Base-by-base conservation (phyloP, 1,140 invertebrate genomes). In the Atta texana region DNA sequence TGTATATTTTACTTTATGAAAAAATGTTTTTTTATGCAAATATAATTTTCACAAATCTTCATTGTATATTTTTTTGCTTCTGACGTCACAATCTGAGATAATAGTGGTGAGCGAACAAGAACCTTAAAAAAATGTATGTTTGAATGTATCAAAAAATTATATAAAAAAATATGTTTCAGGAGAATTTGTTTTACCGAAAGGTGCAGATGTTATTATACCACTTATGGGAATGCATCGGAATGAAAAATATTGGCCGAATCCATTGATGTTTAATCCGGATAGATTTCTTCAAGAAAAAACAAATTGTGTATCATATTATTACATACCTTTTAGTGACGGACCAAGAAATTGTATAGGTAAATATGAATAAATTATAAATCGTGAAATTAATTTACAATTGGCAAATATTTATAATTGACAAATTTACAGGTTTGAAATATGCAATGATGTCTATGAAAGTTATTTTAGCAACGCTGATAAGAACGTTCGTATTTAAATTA, bases 391-490 rank as follows among this genome's bases (percentile, higher is more conserved):
- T 57, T 57, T 8, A 57, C 6, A 39, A 34, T 34, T 34, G 31
- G 0, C 31, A 34, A 34, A 34, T 34, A 34, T 34, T 34, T 21
- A 57, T 14, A 57, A 6, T 57, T 18, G 34, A 21, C 7, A 57
- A 57, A 57, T 2, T 57, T 57, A 2, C 55, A 57, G 55, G 55
- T n/a, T 1, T 18, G 14, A 53, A 16, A 53, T 53, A 53, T 4
- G 51, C 14, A 18, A 92, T 96, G 91, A 94, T 96, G 92, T 96
- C 97, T 88, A 95, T 96, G 92, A 97, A 97, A 92, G 95, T 95
- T 0, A 92, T 97, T 3, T 53, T 95, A 31, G 88, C 95, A 0
- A 92, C 91, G 14, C 89, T 97, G 55, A 92, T 97, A 7, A 94
- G 96, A 18, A 94, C 95, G 53, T 97, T 96, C 87, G 88, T 93